Base-by-base conservation (phyloP, 1,140 invertebrate species). In the Zaprionus taronus region DNA sequence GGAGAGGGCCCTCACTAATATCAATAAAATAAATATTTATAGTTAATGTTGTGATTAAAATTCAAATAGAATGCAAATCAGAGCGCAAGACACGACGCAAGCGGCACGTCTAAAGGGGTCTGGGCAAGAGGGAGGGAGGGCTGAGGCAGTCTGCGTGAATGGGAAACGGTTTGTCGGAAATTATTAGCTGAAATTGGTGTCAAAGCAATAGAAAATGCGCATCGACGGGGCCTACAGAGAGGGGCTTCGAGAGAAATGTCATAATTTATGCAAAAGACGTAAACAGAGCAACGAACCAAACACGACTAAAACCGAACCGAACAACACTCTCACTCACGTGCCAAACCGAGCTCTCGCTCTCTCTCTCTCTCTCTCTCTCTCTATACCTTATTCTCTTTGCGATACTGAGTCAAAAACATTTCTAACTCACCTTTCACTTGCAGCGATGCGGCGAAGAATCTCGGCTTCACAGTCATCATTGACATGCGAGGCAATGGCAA, bases 381-480 rank as follows among this genome's bases (percentile, higher is more conserved):
- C 67, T 80, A 69, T 75, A 34, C 61, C 47, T 69, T 38, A 62
- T 44, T 63, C 51, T 63, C 62, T 70, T 64, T 71, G 49, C 11
- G 11, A 28, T 22, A 44, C 3, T 26, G n/a, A 41, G 3, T 72
- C 64, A 71, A 41, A 47, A 47, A 17, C 67, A 47, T 62, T 47
- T 67, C 47, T 60, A 49, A 31, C 28, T 20, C 64, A 81, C 82
- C 71, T 83, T 85, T 85, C 93, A 85, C 93, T 95, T 95, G 55
- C 94, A 98, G 97, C 93, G 98, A 99, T 92, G 97, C 98, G 92
- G 96, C 96, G 15, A 95, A 96, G 93, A 96, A 97, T 58, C 94
- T 97, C 79, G 97, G 98, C 53, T 99, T 99, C 94, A 98, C 98
- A 38, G 96, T 99, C 53, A 95, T 99, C 70, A 96, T 99, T 90